Evolutionary conservation across 1,140 invertebrate species (phyloP).

Genomic region (Zeugodacus cucurbitae): DNA sequence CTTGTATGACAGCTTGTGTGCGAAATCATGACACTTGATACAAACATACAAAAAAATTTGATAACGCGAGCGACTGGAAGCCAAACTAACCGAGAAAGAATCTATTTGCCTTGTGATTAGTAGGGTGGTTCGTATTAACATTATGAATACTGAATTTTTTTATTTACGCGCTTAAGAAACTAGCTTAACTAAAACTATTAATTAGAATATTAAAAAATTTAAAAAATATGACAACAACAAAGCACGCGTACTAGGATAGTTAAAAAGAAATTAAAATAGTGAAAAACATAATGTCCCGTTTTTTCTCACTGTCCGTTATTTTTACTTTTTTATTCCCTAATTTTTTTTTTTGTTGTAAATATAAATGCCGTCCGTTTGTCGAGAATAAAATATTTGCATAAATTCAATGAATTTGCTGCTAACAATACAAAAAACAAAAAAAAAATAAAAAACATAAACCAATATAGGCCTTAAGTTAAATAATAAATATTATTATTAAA

Average conservation of each 20-base stretch:
- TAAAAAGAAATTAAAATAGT: not conserved
- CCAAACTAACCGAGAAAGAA: slow-evolving; percentile 23
- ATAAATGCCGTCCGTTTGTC: slow-evolving; percentile 11
- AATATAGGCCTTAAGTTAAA: slow-evolving; percentile 12
- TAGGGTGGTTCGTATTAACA: slow-evolving; percentile 7
- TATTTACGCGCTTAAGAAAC: not conserved
- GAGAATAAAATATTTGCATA: slow-evolving; percentile 14
- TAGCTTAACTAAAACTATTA: not conserved
- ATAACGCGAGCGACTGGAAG: not conserved
- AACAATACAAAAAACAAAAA: not conserved
- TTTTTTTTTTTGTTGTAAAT: not conserved
- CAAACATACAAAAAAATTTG: not conserved
- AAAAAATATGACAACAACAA: not conserved
- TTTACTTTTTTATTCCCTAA: not conserved
- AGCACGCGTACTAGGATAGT: not conserved
- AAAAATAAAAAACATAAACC: not conserved
- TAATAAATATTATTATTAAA: not conserved
- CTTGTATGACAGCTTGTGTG: not conserved
- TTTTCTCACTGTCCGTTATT: not conserved
- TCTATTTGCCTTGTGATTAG: slow-evolving; percentile 66
- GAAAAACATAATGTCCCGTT: not conserved
- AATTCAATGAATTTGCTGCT: slow-evolving; percentile 31
- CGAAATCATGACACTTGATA: not conserved
- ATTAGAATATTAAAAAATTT: not conserved
- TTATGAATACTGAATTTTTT: not conserved